A percentile compares a stretch with the other conserved stretches of the same genome.
These are phyloP conservation scores for Bothrops jararaca DNA, from an alignment of 2,113 vertebrate species.

Conservation along the genomic window DNA sequence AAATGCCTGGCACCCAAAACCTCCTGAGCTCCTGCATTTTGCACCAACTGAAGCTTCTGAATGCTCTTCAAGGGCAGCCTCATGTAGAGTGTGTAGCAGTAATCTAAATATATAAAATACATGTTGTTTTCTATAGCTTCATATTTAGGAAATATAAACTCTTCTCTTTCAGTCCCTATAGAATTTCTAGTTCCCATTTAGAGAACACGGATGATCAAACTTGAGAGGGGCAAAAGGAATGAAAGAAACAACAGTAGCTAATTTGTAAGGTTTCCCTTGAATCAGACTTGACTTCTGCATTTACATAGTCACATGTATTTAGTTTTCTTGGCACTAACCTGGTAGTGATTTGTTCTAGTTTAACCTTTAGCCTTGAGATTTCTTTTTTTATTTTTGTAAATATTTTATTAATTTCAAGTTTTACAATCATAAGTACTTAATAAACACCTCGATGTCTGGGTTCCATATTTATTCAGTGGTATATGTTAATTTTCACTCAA, in stretches of 20 bases:
- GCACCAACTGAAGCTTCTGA: neutral
- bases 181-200: neutral
- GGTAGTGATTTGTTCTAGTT: neutral
- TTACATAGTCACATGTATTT: neutral
- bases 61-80: neutral
- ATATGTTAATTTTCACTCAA: no score
- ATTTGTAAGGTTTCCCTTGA: neutral
- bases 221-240: neutral
- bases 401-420: no score
- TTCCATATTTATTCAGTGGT: no score
- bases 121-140: neutral
- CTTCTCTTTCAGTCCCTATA: neutral
- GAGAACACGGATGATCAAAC: neutral
- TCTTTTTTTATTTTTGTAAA: neutral
- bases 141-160: neutral
- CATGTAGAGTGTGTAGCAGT: neutral
- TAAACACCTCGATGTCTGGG: no score
- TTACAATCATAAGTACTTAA: no score
- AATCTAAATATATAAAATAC: neutral
- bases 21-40: neutral
- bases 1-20: neutral
- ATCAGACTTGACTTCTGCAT: neutral
- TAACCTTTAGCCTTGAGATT: neutral
- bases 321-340: neutral
- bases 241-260: neutral